A percentile compares a stretch with the other conserved stretches of the same genome.
Evolutionary conservation across 2,888 invertebrate species (phyloP).

Genomic region (Leuctra nigra): DNA sequence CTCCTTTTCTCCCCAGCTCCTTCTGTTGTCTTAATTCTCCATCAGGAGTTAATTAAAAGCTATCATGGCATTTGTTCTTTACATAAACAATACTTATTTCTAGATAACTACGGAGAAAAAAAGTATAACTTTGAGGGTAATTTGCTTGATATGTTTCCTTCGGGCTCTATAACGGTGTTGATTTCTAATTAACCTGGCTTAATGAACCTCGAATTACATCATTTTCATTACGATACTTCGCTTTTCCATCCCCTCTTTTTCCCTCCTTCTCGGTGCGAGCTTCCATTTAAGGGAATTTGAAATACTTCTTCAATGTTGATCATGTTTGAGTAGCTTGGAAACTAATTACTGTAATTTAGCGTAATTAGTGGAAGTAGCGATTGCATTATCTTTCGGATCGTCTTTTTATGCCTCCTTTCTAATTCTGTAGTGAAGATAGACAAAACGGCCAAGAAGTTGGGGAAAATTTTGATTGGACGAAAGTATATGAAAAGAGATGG

Average conservation of each 20-base stretch:
- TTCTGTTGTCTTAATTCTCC: constrained; percentile 9
- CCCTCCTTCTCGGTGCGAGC: neutral
- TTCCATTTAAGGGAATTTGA: constrained; percentile 19
- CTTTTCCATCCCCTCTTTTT: neutral
- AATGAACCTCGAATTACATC: constrained; percentile 35
- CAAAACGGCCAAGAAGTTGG: neutral
- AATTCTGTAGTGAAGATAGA: neutral
- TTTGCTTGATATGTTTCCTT: constrained; percentile 28
- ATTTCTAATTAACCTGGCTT: constrained; percentile 39
- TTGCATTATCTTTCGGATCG: constrained; percentile 23
- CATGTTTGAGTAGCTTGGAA: constrained; percentile 23
- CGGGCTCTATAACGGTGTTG: constrained; percentile 34
- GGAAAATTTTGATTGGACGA: neutral
- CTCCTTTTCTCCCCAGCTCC: neutral
- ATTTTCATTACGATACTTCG: constrained; percentile 26
- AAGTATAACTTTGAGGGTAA: constrained; percentile 20
- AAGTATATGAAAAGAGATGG: neutral
- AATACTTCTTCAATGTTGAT: constrained; percentile 20
- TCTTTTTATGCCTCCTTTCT: constrained; percentile 11
- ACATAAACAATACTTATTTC: constrained; percentile 12
- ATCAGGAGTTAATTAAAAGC: constrained; percentile 26
- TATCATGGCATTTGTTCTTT: constrained; percentile 8
- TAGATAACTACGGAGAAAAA: constrained; percentile 17
- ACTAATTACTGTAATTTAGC: constrained; percentile 29
- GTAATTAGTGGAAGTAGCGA: constrained; percentile 25